Base-by-base conservation (phyloP, 2,888 invertebrate genomes). In the Phytoseiulus persimilis region DNA sequence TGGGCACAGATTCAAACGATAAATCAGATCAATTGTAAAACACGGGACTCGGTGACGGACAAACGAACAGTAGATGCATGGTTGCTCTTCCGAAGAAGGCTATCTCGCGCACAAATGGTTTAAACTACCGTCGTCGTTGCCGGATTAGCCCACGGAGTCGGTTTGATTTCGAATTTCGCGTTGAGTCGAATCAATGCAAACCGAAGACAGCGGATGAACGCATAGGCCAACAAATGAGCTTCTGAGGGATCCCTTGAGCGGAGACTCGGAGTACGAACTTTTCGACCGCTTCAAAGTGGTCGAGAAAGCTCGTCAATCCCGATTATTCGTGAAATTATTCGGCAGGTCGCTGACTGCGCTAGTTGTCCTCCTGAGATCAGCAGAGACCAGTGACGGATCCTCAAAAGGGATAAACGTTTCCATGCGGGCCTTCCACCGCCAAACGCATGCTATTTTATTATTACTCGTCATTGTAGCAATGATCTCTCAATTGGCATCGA, bases 1-100 rank as follows among this genome's bases (percentile, higher is more conserved):
- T 65, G 65, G 65, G 65, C 65, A 23, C 65, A 65, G 65, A 65
- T 18, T 65, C 65, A 28, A 65, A 28, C 65, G 65, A 65, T 65
- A 65, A 65, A 65, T 65, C 65, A 65, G 65, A 65, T 65, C 65
- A 65, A 65, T 65, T 65, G 65, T 65, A 65, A 65, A 65, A 65
- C 65, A 28, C 28, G 28, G 28, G 65, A 65, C 65, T 65, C 65
- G 65, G 65, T 65, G 65, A 65, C 65, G 65, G 65, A 65, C 14
- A 23, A 23, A 65, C 65, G 65, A 65, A 65, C 65, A 65, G 65
- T 65, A 65, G 65, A 65, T 65, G 65, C 65, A 65, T 65, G 18
- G 65, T 65, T 1, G 65, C 5, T 23, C 11, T 65, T 65, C 65
- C 65, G 65, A 65, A 65, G 1, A 65, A 65, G 65, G 65, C 65